Evolutionary conservation across 2,888 invertebrate genomes (phyloP), one percentile per base, ranked within the genome.

Genomic region (Mesorhabditis spiculigera): DNA sequence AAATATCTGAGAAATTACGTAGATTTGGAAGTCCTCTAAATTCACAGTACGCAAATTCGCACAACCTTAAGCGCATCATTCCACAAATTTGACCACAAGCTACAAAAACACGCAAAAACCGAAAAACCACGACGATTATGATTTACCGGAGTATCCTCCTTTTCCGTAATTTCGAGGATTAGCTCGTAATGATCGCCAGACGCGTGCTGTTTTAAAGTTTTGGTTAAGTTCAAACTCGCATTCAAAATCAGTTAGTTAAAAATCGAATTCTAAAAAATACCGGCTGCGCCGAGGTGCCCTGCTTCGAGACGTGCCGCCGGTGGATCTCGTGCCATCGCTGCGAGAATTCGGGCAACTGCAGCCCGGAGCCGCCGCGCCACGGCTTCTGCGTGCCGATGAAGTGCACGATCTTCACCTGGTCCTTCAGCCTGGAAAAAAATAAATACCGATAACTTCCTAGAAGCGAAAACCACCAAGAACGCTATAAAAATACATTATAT

Each of bases 361-460:
- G 72, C 43, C 75, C 68, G 28, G 73, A 69, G 66, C 68, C 71
- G 50, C 75, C 73, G 71, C 82, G 80, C 98, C 98, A 99, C 6
- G 98, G 98, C 87, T 99, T 99, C 69, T 92, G 90, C 67, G 91
- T 90, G 69, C 97, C 97, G 86, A 99, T 93, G 87, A 99, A 99
- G 89, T 99, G 98, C 80, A 97, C 92, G 82, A 98, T 94, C 89
- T 95, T 96, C 67, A 95, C 58, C n/a, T 50, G 58, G n/a, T 50
- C 58, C 58, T 4, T 13, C 28, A 61, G 63, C 41, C 63, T 63
- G 41, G 41, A 63, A 63, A 28, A n/a, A 43, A 42, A 65, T 8
- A 10, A 43, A 4, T 8, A 50, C 50, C 8, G 8, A 10, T 2
- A 10, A 50, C 50, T 10, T 50, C 8, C 50, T 2, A 13, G 3